Evolutionary conservation across 2,888 invertebrate genomes (phyloP), one percentile per base, ranked within the genome.

Genomic region (Synergus laeviventris): DNA sequence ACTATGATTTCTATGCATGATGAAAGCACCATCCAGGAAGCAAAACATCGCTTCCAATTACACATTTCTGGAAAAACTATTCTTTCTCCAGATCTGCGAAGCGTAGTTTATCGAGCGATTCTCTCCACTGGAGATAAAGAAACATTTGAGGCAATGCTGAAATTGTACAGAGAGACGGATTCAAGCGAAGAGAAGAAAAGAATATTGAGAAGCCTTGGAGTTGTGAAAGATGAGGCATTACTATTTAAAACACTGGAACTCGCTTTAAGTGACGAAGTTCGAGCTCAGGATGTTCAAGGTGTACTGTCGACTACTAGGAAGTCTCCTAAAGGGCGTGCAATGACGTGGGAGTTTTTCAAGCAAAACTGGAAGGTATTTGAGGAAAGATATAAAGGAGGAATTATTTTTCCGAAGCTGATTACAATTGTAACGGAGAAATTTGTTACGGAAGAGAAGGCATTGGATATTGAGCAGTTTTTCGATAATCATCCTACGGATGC

Each of bases 141-240:
- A 16, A 94, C 94, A 14, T 97, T 95, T 88, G 93, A 96, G 76
- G 94, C 95, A 70, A 94, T 98, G 94, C 91, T 98, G 84, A 92
- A 94, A 88, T 91, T 97, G 82, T 97, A 97, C 91, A 94, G 96
- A 85, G 94, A 95, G 73, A 94, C 96, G 11, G 97, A 98, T 91
- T 92, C 97, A 84, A 96, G 97, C 87, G 98, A 98, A 91, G 98
- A 98, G 91, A 97, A 97, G 91, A 97, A 97, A 90, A 94, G 98
- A 86, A 96, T 98, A 87, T 94, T 96, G 78, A 93, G 96, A 81
- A 94, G 97, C 9, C 92, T 98, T 77, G 98, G 98, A 60, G 94
- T 96, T 62, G 94, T 96, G 77, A 93, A 93, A 81, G 94, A 97
- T 90, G 93, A 94, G n/a, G 92, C 92, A 45, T 91, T 97, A 79